A percentile compares a stretch with the other conserved stretches of the same genome.
Conservation (phyloP, 1,140 invertebrate genomes). For the Drosophila cardini region DNA sequence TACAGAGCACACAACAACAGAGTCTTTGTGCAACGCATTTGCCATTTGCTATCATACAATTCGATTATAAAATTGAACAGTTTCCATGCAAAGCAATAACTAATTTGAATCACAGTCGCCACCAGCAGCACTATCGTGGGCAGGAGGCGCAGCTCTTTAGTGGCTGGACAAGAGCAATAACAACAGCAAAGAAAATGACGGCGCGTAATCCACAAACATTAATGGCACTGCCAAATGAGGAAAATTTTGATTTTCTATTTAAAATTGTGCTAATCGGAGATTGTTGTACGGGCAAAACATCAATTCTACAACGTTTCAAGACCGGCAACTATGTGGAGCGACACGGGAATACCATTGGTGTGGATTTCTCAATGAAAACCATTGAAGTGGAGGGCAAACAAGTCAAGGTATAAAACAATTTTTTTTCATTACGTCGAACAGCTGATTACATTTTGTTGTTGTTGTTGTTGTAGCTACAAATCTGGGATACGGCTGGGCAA, state of each 20-base stretch:
- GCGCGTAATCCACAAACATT: slow-evolving; percentile 85
- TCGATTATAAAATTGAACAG: slow-evolving; percentile 41
- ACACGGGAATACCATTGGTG: slow-evolving; percentile 97
- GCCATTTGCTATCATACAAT: slow-evolving; percentile 36
- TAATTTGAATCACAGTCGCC: slow-evolving; percentile 35
- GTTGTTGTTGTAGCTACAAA: slow-evolving; percentile 86
- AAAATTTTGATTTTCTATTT: slow-evolving; percentile 91
- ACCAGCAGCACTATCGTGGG: slow-evolving; percentile 5
- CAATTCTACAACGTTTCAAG: slow-evolving; percentile 96
- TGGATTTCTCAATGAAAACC: slow-evolving; percentile 99
- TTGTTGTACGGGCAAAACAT: slow-evolving; percentile 92
- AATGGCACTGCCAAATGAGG: slow-evolving; percentile 86
- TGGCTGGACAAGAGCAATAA: slow-evolving; percentile 22
- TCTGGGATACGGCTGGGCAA: slow-evolving; percentile 97
- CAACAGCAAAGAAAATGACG: slow-evolving; percentile 84
- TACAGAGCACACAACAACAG: slow-evolving; percentile 43
- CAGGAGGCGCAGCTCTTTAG: slow-evolving; percentile 16
- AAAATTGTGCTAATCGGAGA: slow-evolving; percentile 92
- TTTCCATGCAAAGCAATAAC: slow-evolving; percentile 44
- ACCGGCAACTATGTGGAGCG: slow-evolving; percentile 96
- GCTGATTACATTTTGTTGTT: neutral
- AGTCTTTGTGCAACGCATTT: slow-evolving; percentile 58
- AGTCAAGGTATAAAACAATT: slow-evolving; percentile 90
- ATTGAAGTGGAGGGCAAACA: slow-evolving; percentile 95
- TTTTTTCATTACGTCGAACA: neutral